Base-by-base conservation (phyloP, 2,888 invertebrate species). In the Archips crataeganus region DNA sequence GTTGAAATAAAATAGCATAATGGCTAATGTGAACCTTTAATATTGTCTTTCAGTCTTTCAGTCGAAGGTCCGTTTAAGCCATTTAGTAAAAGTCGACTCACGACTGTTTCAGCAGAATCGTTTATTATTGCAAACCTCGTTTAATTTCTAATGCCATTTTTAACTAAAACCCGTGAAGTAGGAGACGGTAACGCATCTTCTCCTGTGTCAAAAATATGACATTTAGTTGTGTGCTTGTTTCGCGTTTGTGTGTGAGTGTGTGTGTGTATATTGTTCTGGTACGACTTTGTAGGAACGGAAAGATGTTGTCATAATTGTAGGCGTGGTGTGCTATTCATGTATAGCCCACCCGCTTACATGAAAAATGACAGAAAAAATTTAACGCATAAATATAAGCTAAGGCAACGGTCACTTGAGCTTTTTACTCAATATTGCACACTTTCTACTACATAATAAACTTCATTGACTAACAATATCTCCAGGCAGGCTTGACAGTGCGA, bases 21-120 rank as follows among this genome's bases (percentile, higher is more conserved):
- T 3, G n/a, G 36, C 49, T 68, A 68, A 13, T 68, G 61, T 61
- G 65, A 51, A 66, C 54, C 45, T 60, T 49, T n/a, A 65, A 65
- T 65, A 36, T 65, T 51, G n/a, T n/a, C 15, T 11, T 47, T n/a
- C n/a, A n/a, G 15, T 49, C 15, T n/a, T 36, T 32, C 49, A 11
- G 36, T 34, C 34, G 3, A n/a, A 51, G 51, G 32, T 51, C n/a
- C 34, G 51, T 36, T 34, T 34, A 34, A 45, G 47, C 15, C 51
- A 47, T 64, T 49, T 47, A 49, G 47, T 49, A 2, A 34, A 23
- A 23, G 23, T 23, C 23, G 23, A 47, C 4, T 9, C 8, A 13
- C 32, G 5, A 4, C 23, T 32, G 47, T 49, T 36, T 64, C 36
- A 15, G 15, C 32, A 54, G 15, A 2, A 39, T 8, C 15, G 51